Conservation (phyloP, 1,140 invertebrate species). For the Drosophila pectinifera region DNA sequence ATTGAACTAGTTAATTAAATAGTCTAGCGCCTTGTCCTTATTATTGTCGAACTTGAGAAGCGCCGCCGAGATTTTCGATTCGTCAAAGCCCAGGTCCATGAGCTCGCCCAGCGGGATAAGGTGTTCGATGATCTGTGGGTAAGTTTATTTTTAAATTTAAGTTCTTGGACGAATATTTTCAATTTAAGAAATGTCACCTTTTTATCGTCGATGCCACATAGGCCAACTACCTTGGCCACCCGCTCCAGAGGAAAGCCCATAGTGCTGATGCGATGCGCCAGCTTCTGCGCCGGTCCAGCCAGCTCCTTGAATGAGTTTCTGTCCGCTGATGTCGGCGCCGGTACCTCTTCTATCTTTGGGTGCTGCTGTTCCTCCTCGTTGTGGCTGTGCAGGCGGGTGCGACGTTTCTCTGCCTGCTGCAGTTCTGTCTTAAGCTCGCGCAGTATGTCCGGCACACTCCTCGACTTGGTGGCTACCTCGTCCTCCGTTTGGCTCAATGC, state of each 20-base stretch:
- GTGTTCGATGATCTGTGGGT: slow-evolving; percentile 88
- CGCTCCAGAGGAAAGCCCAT: slow-evolving; percentile 94
- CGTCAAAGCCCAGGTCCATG: slow-evolving; percentile 92
- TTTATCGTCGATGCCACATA: slow-evolving; percentile 92
- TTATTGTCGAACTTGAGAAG: slow-evolving; percentile 92
- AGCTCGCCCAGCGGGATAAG: slow-evolving; percentile 89
- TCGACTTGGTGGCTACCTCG: slow-evolving; percentile 85
- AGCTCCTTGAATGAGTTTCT: slow-evolving; percentile 85
- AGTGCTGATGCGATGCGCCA: slow-evolving; percentile 90
- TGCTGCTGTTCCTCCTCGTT: slow-evolving; percentile 60
- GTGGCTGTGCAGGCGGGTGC: slow-evolving; percentile 84
- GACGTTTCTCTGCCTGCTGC: slow-evolving; percentile 70
- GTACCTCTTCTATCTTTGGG: background rate
- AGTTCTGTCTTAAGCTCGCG: slow-evolving; percentile 90
- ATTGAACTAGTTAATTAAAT: slow-evolving; percentile 89
- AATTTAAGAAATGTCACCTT: slow-evolving; percentile 87
- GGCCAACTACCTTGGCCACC: slow-evolving; percentile 90
- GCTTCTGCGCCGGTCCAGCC: slow-evolving; percentile 87
- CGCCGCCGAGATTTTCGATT: slow-evolving; percentile 90
- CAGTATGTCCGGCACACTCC: slow-evolving; percentile 90
- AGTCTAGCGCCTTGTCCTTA: slow-evolving; percentile 94
- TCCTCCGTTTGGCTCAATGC: slow-evolving; percentile 70
- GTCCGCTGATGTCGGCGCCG: slow-evolving; percentile 85
- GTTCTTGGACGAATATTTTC: no score
- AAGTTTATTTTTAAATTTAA: background rate